These are phyloP conservation scores for Halcyon leucocephala DNA, from an alignment of 2,797 vertebrate species.

Conservation along the genomic window DNA sequence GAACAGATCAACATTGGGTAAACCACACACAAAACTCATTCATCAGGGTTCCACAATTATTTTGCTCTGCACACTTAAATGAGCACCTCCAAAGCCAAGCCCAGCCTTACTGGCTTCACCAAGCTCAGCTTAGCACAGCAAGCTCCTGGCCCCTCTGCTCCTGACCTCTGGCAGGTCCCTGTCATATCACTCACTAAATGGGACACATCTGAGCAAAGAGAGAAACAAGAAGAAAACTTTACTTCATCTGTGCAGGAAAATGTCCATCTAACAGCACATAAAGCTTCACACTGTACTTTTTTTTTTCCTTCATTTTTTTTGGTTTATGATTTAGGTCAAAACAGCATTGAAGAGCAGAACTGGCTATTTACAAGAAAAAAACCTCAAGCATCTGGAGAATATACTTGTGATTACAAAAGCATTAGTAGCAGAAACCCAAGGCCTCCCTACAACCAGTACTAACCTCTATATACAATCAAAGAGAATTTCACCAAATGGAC, in stretches of 20 bases:
- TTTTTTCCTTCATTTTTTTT: no score
- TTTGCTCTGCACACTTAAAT: background rate
- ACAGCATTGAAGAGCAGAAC: background rate
- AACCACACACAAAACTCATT: background rate
- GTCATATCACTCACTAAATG: background rate
- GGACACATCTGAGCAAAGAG: background rate
- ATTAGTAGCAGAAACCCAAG: background rate
- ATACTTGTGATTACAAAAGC: background rate
- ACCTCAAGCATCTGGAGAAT: background rate
- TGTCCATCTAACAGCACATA: background rate
- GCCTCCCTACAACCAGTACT: background rate
- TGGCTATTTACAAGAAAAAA: background rate
- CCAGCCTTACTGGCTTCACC: background rate
- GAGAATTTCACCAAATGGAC: background rate
- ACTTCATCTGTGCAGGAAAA: background rate
- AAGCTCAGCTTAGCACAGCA: background rate
- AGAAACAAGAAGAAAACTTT: background rate
- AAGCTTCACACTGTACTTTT: background rate
- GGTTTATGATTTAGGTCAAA: background rate
- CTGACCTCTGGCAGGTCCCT: background rate
- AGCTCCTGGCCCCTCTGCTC: background rate
- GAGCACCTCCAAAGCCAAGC: background rate
- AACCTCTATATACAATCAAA: background rate
- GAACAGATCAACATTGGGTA: accelerated
- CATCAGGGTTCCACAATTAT: background rate